A percentile compares a stretch with the other conserved stretches of the same genome.
phyloP scores from a whole-genome alignment of 2,888 invertebrate genomes.

The Ophion obscuratus region DNA sequence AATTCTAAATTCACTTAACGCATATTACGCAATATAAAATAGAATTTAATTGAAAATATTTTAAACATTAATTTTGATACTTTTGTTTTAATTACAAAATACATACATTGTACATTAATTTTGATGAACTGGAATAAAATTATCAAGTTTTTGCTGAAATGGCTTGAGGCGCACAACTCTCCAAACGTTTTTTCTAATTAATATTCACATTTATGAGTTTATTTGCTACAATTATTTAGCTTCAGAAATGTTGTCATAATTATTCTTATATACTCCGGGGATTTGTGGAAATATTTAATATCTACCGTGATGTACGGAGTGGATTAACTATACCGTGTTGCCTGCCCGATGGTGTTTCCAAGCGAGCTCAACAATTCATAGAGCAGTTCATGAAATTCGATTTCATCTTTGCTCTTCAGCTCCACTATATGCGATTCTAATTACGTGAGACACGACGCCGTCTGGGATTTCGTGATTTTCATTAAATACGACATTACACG shows the following conservation, averaged over 20 bases:
- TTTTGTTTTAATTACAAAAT: too few species aligned
- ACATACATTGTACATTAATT: too few species aligned
- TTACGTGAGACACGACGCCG: conserved; percentile 45
- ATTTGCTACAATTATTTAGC: not conserved
- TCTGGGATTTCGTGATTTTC: conserved; percentile 27
- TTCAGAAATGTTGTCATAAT: conserved; percentile 1
- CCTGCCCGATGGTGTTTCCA: not conserved
- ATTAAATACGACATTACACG: conserved; percentile 34
- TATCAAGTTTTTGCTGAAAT: too few species aligned
- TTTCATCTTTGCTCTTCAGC: conserved; percentile 18
- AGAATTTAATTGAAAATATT: too few species aligned
- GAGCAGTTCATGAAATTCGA: conserved; percentile 40
- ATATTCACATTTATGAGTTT: too few species aligned
- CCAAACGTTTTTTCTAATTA: too few species aligned
- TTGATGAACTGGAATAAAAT: too few species aligned
- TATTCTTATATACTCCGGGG: not conserved
- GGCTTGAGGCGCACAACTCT: too few species aligned
- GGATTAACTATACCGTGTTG: not conserved
- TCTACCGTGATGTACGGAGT: not conserved
- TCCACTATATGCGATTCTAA: conserved; percentile 56
- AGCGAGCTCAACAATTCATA: conserved; percentile 22
- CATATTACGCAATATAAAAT: too few species aligned
- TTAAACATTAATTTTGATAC: too few species aligned
- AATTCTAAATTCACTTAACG: too few species aligned
- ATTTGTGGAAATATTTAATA: conserved; percentile 9